Conservation (phyloP, 2,888 invertebrate genomes). For the Acleris emargana region DNA sequence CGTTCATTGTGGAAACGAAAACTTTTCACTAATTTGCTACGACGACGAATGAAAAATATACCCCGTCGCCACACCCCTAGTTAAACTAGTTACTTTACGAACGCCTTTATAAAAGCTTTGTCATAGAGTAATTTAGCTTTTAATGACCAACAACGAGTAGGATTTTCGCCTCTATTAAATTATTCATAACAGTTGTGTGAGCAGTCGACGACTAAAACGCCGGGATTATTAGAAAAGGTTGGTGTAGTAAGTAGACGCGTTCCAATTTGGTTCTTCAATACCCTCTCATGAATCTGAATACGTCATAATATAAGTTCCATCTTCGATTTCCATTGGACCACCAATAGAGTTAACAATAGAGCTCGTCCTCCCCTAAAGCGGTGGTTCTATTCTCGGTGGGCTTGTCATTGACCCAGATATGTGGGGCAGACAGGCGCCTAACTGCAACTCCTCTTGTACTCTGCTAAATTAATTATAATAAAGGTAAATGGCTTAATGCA, state of each 20-base stretch:
- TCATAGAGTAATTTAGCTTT: slow-evolving; percentile 32
- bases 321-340: slow-evolving; percentile 23
- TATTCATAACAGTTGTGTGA: slow-evolving; percentile 23
- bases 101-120: slow-evolving; percentile 20
- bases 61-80: not conserved
- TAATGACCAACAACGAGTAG: slow-evolving; percentile 17
- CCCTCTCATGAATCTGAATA: slow-evolving; percentile 10
- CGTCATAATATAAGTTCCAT: slow-evolving; percentile 13
- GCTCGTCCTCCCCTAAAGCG: slow-evolving; percentile 71
- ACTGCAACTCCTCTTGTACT: slow-evolving; percentile 60
- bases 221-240: slow-evolving; percentile 9
- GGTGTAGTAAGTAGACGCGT: not conserved
- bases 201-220: slow-evolving; percentile 1
- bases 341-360: slow-evolving; percentile 63
- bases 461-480: slow-evolving; percentile 72
- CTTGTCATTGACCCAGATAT: slow-evolving; percentile 79
- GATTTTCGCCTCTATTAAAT: slow-evolving; percentile 23
- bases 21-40: not conserved
- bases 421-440: slow-evolving; percentile 55
- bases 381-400: slow-evolving; percentile 74
- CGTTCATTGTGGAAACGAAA: not conserved
- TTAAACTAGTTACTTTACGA: not conserved
- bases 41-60: not conserved
- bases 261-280: slow-evolving; percentile 6
- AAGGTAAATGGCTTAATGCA: slow-evolving; percentile 68